Evolutionary conservation across 2,888 invertebrate genomes (phyloP), one percentile per base, ranked within the genome.

Genomic region (Luperina testacea): DNA sequence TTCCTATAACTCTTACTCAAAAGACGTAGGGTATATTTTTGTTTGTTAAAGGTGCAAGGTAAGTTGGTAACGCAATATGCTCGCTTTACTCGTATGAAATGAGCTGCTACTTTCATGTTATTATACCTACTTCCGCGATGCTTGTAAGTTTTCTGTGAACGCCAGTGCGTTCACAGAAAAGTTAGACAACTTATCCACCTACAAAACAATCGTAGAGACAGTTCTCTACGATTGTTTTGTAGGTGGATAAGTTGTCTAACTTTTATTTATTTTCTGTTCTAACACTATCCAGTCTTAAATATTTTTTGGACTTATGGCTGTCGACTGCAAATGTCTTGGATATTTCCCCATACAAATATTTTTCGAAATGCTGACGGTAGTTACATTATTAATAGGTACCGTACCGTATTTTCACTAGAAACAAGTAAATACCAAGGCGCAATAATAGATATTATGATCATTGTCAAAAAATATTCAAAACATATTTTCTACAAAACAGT

Each of bases 31-130:
- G 77, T 70, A 45, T 11, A 48, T 67, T 77, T 78, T 80, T 17
- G 57, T 0, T 72, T 77, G 59, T n/a, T 17, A 13, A 0, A 32
- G 2, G 11, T 61, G 42, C 32, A 45, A 13, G 2, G 8, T 63
- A 78, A 53, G 38, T 51, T 80, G 48, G 67, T 69, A 75, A 72
- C 20, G 76, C 84, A 86, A 87, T 89, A 84, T 82, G 87, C 85
- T 90, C 83, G 81, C 86, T 89, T 90, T 88, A 87, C 85, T 82
- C 80, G 81, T 84, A 75, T 87, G 82, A 86, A 87, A 89, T 87
- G 89, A 89, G 80, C 69, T 80, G 81, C 73, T 83, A 80, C 69
- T 77, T 80, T 80, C 73, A 32, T 72, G 68, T 82, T 85, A 86
- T 86, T 77, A 69, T 48, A 75, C n/a, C n/a, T n/a, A n/a, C 70